Base-by-base conservation (phyloP, 2,888 invertebrate genomes). In the Pteria penguin region DNA sequence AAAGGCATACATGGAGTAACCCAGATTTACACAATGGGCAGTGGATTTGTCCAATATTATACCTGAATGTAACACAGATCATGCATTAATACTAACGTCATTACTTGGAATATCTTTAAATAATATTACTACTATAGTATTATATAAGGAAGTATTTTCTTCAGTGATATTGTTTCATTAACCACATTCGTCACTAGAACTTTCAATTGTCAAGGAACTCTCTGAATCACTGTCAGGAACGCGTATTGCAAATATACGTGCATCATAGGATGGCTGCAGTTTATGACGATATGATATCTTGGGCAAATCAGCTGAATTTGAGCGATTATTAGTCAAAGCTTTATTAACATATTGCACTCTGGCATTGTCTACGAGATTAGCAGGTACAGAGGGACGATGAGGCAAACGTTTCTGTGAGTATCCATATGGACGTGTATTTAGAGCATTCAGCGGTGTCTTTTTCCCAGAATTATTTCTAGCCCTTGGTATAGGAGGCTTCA, bases 401-500 rank as follows among this genome's bases (percentile, higher is more conserved):
- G 69, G 66, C 11, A 68, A 72, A 22, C 72, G 71, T 26, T 72
- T 76, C 36, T 63, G 71, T 33, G 74, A 58, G 70, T 70, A 84
- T 1, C 84, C 84, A 75, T 84, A 84, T 11, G 84, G 82, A 36
- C 76, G 69, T 26, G 84, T 62, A 63, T 84, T 84, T 1, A 84
- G 33, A 8, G 72, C 45, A 33, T 77, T 76, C 22, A 84, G 60
- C 31, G 72, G 72, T 29, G 65, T 63, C 57, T 66, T 75, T 8
- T 24, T 26, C 26, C 58, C 26, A 18, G 58, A n/a, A 45, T 8
- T 60, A 67, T 66, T 63, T 63, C 75, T 2, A 65, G 36, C 58
- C 31, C 52, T 33, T 45, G 70, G 70, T n/a, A 70, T 45, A 4
- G 70, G 70, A 11, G 70, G 70, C 29, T 61, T 70, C 14, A 61